These are phyloP conservation scores for Parauchenoglanis ngamensis DNA, from an alignment of 2,797 vertebrate species.

Conservation along the genomic window DNA sequence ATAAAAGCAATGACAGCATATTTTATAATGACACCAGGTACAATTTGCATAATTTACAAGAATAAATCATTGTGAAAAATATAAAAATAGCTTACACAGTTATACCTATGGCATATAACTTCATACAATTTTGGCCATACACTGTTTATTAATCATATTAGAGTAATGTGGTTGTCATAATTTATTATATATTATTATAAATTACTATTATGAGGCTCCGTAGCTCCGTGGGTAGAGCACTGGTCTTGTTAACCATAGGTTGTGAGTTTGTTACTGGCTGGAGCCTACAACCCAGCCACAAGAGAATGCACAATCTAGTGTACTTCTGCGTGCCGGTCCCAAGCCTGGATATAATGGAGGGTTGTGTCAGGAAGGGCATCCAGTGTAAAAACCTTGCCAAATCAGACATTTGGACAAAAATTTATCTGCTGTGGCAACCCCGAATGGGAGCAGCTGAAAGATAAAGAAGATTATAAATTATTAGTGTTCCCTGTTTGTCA, in stretches of 20 bases:
- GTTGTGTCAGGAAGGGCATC: too few species aligned
- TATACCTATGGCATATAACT: background rate
- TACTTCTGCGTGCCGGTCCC: too few species aligned
- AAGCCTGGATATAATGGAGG: too few species aligned
- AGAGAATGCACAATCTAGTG: too few species aligned
- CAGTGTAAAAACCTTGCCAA: too few species aligned
- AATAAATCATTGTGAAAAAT: background rate
- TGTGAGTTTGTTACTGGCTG: too few species aligned
- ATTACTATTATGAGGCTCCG: background rate
- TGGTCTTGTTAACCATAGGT: too few species aligned
- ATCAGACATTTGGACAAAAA: too few species aligned
- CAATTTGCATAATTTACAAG: background rate
- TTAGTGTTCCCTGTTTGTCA: background rate
- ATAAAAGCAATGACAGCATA: background rate
- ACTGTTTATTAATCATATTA: background rate
- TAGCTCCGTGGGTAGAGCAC: background rate
- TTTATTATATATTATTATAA: background rate
- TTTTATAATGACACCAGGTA: background rate
- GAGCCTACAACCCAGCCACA: too few species aligned
- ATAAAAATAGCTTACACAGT: background rate
- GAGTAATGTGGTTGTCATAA: background rate
- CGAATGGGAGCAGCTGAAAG: too few species aligned
- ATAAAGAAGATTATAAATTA: too few species aligned
- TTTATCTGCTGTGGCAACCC: too few species aligned
- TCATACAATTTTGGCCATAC: background rate